Conservation (phyloP, 2,888 invertebrate species). For the Argyresthia goedartella region DNA sequence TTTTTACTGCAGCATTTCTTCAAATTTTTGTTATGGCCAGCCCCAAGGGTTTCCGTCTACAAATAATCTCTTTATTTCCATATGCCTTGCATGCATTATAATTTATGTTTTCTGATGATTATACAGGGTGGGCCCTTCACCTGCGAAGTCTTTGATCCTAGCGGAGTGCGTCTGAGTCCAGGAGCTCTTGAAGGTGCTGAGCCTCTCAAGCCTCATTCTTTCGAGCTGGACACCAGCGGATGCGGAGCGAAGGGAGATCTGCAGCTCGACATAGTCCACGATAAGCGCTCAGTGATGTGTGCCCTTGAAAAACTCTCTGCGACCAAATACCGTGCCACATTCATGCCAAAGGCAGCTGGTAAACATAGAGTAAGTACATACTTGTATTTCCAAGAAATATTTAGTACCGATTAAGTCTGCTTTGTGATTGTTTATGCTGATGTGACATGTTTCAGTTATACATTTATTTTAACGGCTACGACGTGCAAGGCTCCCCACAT, state of each 20-base stretch:
- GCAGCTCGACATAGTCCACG: constrained; percentile 90
- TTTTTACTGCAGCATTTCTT: background rate
- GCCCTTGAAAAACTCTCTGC: constrained; percentile 84
- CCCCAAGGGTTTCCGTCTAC: background rate
- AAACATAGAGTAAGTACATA: constrained; percentile 79
- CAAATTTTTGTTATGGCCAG: too few species aligned
- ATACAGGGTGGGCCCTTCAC: constrained; percentile 93
- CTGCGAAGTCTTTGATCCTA: constrained; percentile 95
- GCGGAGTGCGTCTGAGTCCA: constrained; percentile 82
- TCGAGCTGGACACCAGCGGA: constrained; percentile 74
- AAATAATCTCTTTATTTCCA: background rate
- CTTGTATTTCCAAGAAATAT: background rate
- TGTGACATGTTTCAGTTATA: constrained; percentile 74
- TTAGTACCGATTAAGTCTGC: background rate
- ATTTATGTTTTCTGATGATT: background rate
- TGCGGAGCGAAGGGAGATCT: constrained; percentile 87
- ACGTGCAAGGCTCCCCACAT: constrained; percentile 86
- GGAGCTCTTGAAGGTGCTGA: constrained; percentile 84
- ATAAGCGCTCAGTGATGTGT: constrained; percentile 86
- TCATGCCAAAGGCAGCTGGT: constrained; percentile 83
- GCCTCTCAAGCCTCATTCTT: constrained; percentile 89
- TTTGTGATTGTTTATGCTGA: constrained; percentile 1
- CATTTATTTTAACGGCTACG: constrained; percentile 94
- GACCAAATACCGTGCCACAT: constrained; percentile 82
- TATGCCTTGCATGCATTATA: too few species aligned